phyloP scores from a whole-genome alignment of 2,888 invertebrate genomes.

The Ypsolopha scabrella region DNA sequence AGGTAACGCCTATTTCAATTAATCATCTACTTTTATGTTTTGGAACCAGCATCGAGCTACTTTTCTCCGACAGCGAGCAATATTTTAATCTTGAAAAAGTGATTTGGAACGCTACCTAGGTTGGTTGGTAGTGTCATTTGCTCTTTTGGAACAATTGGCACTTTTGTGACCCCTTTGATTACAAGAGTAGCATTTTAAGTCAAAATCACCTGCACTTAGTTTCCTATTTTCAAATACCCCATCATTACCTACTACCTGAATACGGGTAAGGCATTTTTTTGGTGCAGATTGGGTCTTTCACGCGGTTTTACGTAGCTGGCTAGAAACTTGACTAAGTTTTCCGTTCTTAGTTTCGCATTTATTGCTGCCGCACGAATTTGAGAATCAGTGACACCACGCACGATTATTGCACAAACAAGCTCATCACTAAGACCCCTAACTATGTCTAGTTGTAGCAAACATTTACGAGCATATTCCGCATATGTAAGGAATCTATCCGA shows the following conservation, averaged over 20 bases:
- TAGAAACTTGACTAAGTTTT: neutral
- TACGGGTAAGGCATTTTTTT: neutral
- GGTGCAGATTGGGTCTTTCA: neutral
- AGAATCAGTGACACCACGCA: constrained; percentile 2
- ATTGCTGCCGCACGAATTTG: constrained; percentile 5
- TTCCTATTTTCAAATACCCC: neutral
- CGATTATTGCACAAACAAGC: constrained; percentile 1
- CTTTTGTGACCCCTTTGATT: neutral
- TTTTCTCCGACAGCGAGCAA: no score
- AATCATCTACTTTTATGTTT: no score
- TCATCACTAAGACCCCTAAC: constrained; percentile 6
- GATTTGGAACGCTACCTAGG: no score
- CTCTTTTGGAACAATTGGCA: neutral
- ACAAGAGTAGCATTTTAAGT: neutral
- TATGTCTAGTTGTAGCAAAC: constrained; percentile 7
- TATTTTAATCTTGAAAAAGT: neutral
- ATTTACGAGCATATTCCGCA: constrained; percentile 11
- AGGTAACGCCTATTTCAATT: no score
- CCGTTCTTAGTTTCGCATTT: neutral
- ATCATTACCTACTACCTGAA: neutral
- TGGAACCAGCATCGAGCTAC: no score
- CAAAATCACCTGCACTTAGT: neutral
- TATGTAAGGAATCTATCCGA: constrained; percentile 8
- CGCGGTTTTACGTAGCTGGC: neutral
- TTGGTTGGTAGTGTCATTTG: no score